Evolutionary conservation across 2,113 vertebrate species (phyloP).

Genomic region (Melanostigma gelatinosum): DNA sequence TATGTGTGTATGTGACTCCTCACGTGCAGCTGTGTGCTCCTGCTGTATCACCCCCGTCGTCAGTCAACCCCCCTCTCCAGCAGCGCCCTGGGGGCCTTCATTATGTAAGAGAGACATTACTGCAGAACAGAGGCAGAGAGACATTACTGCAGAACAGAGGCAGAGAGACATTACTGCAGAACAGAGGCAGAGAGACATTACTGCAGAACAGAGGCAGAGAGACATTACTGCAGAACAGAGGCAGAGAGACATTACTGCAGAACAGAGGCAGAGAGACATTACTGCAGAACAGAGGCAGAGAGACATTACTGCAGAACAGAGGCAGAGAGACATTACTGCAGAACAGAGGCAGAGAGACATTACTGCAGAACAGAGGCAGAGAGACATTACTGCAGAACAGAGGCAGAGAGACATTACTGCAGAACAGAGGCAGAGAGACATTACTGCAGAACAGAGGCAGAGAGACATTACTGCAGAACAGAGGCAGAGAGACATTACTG

Average conservation of each 20-base stretch:
- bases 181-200: too few relatives aligned
- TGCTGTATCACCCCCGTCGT: constrained; percentile 73
- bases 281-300: constrained; percentile 57
- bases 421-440: constrained; percentile 38
- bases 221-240: too few relatives aligned
- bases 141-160: constrained; percentile 65
- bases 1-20: constrained; percentile 54
- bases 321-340: too few relatives aligned
- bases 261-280: constrained; percentile 66
- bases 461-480: too few relatives aligned
- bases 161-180: too few relatives aligned
- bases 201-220: too few relatives aligned
- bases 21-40: constrained; percentile 74
- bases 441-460: too few relatives aligned
- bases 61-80: constrained; percentile 72
- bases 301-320: too few relatives aligned
- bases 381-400: constrained; percentile 78
- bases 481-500: too few relatives aligned
- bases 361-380: constrained; percentile 35
- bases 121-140: constrained; percentile 71
- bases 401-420: constrained; percentile 64
- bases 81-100: constrained; percentile 75
- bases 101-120: constrained; percentile 83
- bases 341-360: too few relatives aligned
- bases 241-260: constrained; percentile 74